Conservation (phyloP, 1,140 invertebrate species). For the Papilio polytes region DNA sequence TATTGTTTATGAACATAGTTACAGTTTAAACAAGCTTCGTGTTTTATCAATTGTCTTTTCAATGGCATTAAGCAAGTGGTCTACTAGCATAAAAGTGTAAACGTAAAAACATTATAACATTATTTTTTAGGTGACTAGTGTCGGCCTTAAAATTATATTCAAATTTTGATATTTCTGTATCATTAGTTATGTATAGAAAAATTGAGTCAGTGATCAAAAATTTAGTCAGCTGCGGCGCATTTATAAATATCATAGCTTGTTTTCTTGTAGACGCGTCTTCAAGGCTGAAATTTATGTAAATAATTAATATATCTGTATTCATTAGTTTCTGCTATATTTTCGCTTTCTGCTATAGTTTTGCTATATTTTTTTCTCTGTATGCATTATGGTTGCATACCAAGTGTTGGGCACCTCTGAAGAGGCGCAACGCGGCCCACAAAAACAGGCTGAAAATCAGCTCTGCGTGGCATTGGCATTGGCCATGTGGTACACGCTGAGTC, state of each 20-base stretch:
- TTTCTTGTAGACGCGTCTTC: conserved; percentile 6
- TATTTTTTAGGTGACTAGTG: background rate
- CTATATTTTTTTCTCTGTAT: no score
- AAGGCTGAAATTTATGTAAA: conserved; percentile 35
- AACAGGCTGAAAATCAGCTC: no score
- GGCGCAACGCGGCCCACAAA: no score
- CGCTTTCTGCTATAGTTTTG: no score
- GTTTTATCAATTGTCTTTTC: background rate
- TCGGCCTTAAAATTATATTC: background rate
- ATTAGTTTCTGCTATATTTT: background rate
- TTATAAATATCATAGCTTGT: conserved; percentile 11
- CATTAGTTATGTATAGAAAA: background rate
- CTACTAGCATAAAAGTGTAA: no score
- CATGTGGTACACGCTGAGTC: no score
- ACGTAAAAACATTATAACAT: no score
- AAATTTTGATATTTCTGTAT: conserved; percentile 12
- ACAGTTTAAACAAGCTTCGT: background rate
- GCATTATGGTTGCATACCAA: no score
- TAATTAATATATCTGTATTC: background rate
- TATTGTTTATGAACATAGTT: background rate
- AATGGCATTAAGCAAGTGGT: no score
- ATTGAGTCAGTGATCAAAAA: conserved; percentile 29
- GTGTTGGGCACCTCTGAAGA: no score
- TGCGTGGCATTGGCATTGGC: no score
- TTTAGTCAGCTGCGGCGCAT: conserved; percentile 1